These are phyloP conservation scores for Loriculus beryllinus DNA, from an alignment of 2,797 vertebrate species.

Conservation along the genomic window DNA sequence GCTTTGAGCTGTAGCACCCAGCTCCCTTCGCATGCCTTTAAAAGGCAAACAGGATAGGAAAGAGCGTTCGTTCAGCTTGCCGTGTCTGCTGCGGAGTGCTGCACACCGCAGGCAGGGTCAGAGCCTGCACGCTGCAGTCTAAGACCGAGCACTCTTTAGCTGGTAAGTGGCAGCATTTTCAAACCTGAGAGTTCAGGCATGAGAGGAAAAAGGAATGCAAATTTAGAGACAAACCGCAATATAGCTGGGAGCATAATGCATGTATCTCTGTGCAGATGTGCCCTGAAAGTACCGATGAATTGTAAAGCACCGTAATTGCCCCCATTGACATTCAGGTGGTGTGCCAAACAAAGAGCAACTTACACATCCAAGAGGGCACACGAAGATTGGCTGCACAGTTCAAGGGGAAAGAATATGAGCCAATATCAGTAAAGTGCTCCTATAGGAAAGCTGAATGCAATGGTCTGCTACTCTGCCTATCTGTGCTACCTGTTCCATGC, in stretches of 20 bases:
- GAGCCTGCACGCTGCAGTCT: background rate
- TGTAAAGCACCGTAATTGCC: background rate
- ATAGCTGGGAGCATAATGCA: background rate
- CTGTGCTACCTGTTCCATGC: background rate
- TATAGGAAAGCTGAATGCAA: background rate
- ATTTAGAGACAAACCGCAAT: background rate
- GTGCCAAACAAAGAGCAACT: background rate
- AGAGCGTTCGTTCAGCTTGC: background rate
- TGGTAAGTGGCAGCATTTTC: slow-evolving; percentile 11
- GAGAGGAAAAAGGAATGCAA: background rate
- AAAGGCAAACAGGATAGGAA: background rate
- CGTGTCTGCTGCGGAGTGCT: background rate
- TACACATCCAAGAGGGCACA: background rate
- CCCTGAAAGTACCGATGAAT: background rate
- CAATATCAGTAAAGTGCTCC: background rate
- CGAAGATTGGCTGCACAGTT: background rate
- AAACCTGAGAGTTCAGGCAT: background rate
- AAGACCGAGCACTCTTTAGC: background rate
- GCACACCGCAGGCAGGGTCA: background rate
- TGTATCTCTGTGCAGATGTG: background rate
- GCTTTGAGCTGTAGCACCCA: background rate
- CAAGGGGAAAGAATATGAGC: background rate
- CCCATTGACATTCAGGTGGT: background rate
- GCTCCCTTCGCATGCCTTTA: background rate
- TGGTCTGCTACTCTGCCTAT: background rate